phyloP scores from a whole-genome alignment of 1,140 invertebrate species.

The Sminthurinus signatus region DNA sequence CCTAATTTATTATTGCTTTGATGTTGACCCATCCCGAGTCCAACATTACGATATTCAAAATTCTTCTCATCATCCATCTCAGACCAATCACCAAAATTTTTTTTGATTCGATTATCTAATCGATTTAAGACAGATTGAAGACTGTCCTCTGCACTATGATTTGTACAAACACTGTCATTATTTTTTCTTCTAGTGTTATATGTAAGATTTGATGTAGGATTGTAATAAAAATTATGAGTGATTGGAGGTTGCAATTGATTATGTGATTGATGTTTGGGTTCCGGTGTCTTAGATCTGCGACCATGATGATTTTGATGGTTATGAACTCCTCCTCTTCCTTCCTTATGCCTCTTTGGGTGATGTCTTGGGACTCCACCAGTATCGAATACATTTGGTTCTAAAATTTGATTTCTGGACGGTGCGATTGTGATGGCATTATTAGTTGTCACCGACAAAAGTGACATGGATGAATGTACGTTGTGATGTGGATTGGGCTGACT shows the following conservation, averaged over 20 bases:
- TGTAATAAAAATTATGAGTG: too few relatives aligned
- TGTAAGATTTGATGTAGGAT: too few relatives aligned
- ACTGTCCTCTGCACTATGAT: neutral
- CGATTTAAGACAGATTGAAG: conserved; percentile 16
- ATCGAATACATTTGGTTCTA: conserved; percentile 24
- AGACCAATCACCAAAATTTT: conserved; percentile 26
- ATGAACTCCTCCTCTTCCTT: neutral
- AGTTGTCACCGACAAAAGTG: neutral
- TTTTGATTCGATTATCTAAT: conserved; percentile 18
- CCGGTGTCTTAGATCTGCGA: conserved; percentile 17
- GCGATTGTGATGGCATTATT: conserved; percentile 32
- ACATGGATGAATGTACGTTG: conserved; percentile 3
- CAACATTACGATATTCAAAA: conserved; percentile 3
- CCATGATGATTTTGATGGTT: neutral
- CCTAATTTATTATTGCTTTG: neutral
- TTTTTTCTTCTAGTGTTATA: too few relatives aligned
- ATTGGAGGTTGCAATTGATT: too few relatives aligned
- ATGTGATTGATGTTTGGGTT: conserved; percentile 1
- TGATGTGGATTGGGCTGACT: neutral
- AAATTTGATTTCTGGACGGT: conserved; percentile 4
- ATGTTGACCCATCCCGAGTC: neutral
- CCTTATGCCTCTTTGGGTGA: neutral
- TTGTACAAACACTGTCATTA: neutral
- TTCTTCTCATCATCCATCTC: conserved; percentile 12
- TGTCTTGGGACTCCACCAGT: neutral